These are phyloP conservation scores for Gorsachius goisagi DNA, from an alignment of 2,113 vertebrate genomes.

Conservation along the genomic window DNA sequence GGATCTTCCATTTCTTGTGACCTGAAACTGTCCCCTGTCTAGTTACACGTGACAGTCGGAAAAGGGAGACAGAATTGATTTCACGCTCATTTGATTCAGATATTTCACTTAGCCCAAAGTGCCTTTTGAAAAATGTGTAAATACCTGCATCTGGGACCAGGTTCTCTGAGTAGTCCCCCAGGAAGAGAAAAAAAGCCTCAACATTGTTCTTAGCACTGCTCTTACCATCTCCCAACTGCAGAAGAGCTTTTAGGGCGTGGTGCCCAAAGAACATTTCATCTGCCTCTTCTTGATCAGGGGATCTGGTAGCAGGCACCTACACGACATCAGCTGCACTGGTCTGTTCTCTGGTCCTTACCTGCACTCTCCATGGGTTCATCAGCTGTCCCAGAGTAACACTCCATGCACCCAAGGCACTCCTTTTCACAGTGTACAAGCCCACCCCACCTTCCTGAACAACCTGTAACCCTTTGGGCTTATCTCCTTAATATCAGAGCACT, in stretches of 20 bases:
- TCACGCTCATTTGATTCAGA: background rate
- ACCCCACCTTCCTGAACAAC: background rate
- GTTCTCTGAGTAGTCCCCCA: background rate
- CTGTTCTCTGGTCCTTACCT: background rate
- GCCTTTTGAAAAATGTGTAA: background rate
- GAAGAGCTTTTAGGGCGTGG: background rate
- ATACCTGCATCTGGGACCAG: background rate
- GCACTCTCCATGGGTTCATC: background rate
- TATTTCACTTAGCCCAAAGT: background rate
- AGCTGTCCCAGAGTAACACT: background rate
- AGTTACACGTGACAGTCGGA: too few relatives aligned
- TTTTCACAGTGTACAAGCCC: background rate
- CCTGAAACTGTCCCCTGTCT: background rate
- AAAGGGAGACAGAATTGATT: background rate
- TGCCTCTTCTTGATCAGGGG: background rate
- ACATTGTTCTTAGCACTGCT: background rate
- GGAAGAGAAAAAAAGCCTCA: background rate
- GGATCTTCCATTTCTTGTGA: too few relatives aligned
- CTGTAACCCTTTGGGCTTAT: background rate
- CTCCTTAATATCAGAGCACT: background rate
- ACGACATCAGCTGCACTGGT: background rate
- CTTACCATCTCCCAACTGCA: background rate
- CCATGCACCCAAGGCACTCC: background rate
- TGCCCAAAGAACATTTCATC: background rate
- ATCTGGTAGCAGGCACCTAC: background rate